Percentiles rank a stretch among this genome's conserved stretches.
Conservation (phyloP, 2,888 invertebrate species). For the Pachliopta kotzebuea region DNA sequence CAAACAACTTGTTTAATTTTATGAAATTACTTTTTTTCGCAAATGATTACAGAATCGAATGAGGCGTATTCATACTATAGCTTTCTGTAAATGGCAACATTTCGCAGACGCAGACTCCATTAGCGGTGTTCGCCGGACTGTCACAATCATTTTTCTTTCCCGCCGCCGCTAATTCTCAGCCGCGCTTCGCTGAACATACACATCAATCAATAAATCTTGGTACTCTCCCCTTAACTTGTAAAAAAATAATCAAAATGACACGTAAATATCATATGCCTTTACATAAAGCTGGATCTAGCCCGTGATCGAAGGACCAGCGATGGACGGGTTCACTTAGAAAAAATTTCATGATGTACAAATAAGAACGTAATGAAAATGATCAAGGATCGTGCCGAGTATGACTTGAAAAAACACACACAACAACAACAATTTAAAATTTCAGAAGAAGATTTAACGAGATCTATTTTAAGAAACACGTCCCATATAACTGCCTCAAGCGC, state of each 20-base stretch:
- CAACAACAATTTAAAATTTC: too few species aligned
- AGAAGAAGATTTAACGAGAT: too few species aligned
- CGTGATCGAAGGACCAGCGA: too few species aligned
- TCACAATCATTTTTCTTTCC: slow-evolving; percentile 81
- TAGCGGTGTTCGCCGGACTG: slow-evolving; percentile 78
- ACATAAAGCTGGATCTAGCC: too few species aligned
- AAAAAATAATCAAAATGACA: not conserved
- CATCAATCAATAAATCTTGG: slow-evolving; percentile 45
- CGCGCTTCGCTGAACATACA: slow-evolving; percentile 67
- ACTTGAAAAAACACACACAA: too few species aligned
- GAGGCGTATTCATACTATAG: slow-evolving; percentile 38
- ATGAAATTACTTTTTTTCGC: slow-evolving; percentile 18
- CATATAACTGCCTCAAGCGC: too few species aligned
- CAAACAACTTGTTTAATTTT: slow-evolving; percentile 9
- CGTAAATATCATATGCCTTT: too few species aligned
- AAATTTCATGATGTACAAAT: too few species aligned
- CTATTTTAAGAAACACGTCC: too few species aligned
- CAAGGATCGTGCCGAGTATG: too few species aligned
- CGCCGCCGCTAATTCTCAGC: slow-evolving; percentile 77
- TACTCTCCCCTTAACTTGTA: slow-evolving; percentile 38
- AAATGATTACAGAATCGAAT: slow-evolving; percentile 31
- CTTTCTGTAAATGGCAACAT: slow-evolving; percentile 67
- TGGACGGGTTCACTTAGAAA: too few species aligned
- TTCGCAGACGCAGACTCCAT: slow-evolving; percentile 78
- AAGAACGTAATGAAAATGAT: too few species aligned